These are phyloP conservation scores for Ophraella communa DNA, from an alignment of 2,888 invertebrate genomes.

Conservation along the genomic window DNA sequence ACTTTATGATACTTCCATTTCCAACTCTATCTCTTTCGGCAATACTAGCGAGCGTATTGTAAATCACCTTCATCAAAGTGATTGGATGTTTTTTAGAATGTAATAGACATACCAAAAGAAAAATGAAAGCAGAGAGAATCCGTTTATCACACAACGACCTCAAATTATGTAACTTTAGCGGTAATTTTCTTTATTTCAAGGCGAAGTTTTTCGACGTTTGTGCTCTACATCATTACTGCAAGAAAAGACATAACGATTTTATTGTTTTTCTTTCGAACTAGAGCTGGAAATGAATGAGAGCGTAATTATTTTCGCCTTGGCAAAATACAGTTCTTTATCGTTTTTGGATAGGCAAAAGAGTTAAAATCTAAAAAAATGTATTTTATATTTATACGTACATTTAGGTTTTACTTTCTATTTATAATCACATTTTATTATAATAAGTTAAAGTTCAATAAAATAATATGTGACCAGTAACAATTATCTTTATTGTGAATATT, in stretches of 20 bases:
- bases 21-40: too few relatives aligned
- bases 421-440: too few relatives aligned
- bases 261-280: neutral
- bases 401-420: too few relatives aligned
- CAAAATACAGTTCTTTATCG: too few relatives aligned
- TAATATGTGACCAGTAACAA: too few relatives aligned
- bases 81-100: neutral
- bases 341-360: too few relatives aligned
- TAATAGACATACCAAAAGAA: constrained; percentile 2
- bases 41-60: neutral
- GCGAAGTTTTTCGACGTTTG: constrained; percentile 16
- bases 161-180: constrained; percentile 30
- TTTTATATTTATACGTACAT: too few relatives aligned
- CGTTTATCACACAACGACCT: constrained; percentile 26
- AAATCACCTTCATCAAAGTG: neutral
- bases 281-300: neutral
- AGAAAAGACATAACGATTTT: constrained; percentile 7
- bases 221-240: constrained; percentile 1
- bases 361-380: too few relatives aligned
- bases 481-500: too few relatives aligned
- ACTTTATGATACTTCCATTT: too few relatives aligned
- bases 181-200: constrained; percentile 25
- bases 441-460: too few relatives aligned
- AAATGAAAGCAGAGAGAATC: constrained; percentile 13
- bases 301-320: neutral